A percentile compares a stretch with the other conserved stretches of the same genome.
Evolutionary conservation across 2,797 vertebrate species (phyloP).

Genomic region (Glyptemys insculpta): DNA sequence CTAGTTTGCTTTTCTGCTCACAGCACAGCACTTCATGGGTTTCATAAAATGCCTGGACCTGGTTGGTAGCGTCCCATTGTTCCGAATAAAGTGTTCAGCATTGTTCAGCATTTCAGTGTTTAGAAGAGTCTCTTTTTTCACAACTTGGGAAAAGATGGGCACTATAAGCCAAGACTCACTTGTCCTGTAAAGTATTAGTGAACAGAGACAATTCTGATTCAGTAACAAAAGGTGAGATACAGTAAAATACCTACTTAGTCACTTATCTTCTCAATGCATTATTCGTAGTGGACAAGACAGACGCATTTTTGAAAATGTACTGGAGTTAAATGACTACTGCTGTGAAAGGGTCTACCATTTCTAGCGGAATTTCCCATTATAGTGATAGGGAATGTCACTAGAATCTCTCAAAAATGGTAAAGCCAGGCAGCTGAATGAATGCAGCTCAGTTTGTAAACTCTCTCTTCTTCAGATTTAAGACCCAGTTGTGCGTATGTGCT

Average conservation of each 20-base stretch:
- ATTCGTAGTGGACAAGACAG: neutral
- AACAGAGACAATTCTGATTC: neutral
- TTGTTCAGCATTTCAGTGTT: conserved; percentile 1
- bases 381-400: neutral
- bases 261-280: neutral
- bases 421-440: neutral
- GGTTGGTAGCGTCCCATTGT: conserved; percentile 7
- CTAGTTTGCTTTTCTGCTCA: conserved; percentile 70
- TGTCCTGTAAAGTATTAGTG: neutral
- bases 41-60: conserved; percentile 47
- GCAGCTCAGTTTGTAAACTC: neutral
- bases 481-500: neutral
- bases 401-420: neutral
- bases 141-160: neutral
- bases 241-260: neutral
- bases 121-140: neutral
- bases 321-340: neutral
- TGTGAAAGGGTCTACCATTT: neutral
- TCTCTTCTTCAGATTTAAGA: neutral
- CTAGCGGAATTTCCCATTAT: neutral
- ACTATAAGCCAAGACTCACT: neutral
- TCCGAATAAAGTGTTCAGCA: neutral
- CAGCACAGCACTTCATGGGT: conserved; percentile 51
- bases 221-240: neutral
- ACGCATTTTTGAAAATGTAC: neutral